Percentiles rank a stretch among this genome's conserved stretches.
These are phyloP conservation scores for Aphelinus atriplicis DNA, from an alignment of 1,140 invertebrate genomes.

Conservation along the genomic window DNA sequence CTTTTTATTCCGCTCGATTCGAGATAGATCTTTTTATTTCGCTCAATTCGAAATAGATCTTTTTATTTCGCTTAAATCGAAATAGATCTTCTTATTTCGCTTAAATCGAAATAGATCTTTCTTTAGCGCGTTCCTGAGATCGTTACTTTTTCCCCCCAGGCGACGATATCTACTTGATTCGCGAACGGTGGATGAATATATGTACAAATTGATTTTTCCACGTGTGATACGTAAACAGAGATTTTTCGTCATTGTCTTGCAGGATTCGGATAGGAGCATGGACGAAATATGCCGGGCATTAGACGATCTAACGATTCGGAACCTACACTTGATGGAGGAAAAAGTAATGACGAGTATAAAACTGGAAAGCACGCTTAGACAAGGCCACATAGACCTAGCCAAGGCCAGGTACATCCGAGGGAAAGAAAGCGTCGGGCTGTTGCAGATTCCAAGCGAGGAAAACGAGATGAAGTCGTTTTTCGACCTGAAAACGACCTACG, in stretches of 20 bases:
- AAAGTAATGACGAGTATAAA: slow-evolving; percentile 72
- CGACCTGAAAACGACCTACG: slow-evolving; percentile 69
- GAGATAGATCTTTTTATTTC: no score
- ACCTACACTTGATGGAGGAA: slow-evolving; percentile 75
- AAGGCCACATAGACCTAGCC: slow-evolving; percentile 74
- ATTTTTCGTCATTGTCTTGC: neutral
- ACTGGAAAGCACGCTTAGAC: slow-evolving; percentile 72
- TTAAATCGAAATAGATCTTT: no score
- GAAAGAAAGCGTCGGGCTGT: slow-evolving; percentile 72
- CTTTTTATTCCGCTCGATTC: no score
- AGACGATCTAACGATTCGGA: slow-evolving; percentile 71
- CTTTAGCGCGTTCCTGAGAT: no score
- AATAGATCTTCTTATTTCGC: no score
- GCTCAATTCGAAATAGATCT: no score
- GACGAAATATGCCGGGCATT: slow-evolving; percentile 66
- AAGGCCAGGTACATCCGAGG: slow-evolving; percentile 79
- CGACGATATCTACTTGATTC: no score
- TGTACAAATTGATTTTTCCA: neutral
- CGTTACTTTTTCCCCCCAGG: no score
- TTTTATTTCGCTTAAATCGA: no score
- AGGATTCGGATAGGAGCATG: slow-evolving; percentile 41
- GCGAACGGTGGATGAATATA: neutral
- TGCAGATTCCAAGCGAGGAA: slow-evolving; percentile 73
- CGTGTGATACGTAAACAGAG: neutral
- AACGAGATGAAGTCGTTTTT: slow-evolving; percentile 60